Evolutionary conservation across 2,888 invertebrate genomes (phyloP).

Genomic region (Strigamia maritima): DNA sequence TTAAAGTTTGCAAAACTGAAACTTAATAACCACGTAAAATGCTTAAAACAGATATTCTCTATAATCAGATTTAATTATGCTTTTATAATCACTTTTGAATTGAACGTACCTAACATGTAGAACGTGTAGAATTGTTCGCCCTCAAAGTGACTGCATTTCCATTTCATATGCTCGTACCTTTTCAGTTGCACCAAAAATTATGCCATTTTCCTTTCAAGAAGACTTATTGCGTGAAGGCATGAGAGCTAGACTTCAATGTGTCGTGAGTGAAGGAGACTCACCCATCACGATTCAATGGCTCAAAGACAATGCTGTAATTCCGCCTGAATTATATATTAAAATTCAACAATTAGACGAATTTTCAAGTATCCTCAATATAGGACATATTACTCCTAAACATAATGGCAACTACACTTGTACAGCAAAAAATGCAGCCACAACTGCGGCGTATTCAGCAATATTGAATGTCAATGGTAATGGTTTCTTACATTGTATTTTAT

Average conservation of each 20-base stretch:
- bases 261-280: not conserved
- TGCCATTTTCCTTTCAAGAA: conserved; percentile 58
- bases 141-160: no score
- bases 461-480: conserved; percentile 1
- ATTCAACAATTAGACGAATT: not conserved
- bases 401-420: not conserved
- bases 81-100: no score
- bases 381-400: not conserved
- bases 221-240: conserved; percentile 58
- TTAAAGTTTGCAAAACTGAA: no score
- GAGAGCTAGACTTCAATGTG: conserved; percentile 48
- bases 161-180: not conserved
- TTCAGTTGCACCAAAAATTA: conserved; percentile 73
- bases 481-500: not conserved
- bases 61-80: no score
- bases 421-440: not conserved
- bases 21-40: no score
- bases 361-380: not conserved
- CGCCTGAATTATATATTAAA: not conserved
- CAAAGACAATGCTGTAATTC: not conserved
- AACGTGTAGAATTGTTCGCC: no score
- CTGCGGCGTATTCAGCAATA: not conserved
- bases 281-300: not conserved
- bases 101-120: no score
- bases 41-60: no score